Percentiles rank a stretch among this genome's conserved stretches.
Conservation (phyloP, 2,888 invertebrate genomes). For the Resseliella maxima region DNA sequence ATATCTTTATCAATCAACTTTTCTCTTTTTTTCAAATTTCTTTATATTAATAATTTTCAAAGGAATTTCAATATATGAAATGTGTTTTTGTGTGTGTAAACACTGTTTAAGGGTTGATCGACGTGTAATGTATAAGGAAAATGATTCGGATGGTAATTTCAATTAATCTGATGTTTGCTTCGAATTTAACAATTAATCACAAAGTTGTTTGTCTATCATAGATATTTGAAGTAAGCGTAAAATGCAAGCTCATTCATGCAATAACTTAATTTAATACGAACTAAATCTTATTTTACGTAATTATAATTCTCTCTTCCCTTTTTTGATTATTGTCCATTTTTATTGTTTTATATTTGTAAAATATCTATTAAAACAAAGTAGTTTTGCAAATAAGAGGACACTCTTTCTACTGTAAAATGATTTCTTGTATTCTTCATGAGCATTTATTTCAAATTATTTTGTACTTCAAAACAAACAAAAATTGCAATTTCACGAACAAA, state of each 20-base stretch:
- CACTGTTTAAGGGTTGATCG: not conserved
- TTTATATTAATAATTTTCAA: not conserved
- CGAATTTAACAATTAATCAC: conserved; percentile 48
- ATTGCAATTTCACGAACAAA: no score
- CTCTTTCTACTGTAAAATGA: not conserved
- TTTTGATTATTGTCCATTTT: not conserved
- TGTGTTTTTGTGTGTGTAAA: conserved; percentile 1
- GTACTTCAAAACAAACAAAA: no score
- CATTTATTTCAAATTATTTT: no score
- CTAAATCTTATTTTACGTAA: conserved; percentile 18
- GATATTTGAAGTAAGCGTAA: conserved; percentile 17
- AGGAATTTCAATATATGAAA: not conserved
- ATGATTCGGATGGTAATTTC: not conserved
- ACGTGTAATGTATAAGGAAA: not conserved
- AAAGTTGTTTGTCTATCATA: not conserved
- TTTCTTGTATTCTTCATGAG: no score
- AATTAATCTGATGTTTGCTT: conserved; percentile 19
- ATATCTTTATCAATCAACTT: not conserved
- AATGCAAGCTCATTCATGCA: conserved; percentile 29
- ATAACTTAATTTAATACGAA: conserved; percentile 24
- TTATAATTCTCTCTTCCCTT: not conserved
- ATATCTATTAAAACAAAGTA: not conserved
- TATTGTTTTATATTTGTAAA: not conserved
- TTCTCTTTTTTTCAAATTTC: not conserved
- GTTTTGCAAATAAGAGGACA: not conserved